Conservation (phyloP, 2,113 vertebrate genomes). For the Peromyscus maniculatus region DNA sequence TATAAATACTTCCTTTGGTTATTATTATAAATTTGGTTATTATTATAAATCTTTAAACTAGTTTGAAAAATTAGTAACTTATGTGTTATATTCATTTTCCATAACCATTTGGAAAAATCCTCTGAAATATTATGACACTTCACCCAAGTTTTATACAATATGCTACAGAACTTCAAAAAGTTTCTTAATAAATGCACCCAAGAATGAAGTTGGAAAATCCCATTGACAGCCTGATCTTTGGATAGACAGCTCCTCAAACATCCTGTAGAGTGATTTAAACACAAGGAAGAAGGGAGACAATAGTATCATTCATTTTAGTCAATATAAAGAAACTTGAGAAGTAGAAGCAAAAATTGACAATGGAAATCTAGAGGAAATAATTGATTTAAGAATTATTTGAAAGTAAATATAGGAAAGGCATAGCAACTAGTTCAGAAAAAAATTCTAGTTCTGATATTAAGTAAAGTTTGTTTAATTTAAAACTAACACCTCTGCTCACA, state of each 20-base stretch:
- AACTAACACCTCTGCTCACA: not conserved
- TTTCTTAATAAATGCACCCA: not conserved
- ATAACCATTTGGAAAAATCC: not conserved
- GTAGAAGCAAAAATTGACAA: not conserved
- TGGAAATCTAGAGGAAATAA: not conserved
- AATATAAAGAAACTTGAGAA: not conserved
- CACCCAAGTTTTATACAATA: not conserved
- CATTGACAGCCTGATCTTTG: not conserved
- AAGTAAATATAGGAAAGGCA: not conserved
- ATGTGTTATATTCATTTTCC: not conserved
- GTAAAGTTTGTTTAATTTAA: not conserved
- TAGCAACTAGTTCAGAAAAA: not conserved
- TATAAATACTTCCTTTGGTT: not conserved
- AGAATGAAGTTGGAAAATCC: not conserved
- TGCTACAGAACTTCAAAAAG: not conserved
- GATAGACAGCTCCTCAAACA: not conserved
- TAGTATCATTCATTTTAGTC: not conserved
- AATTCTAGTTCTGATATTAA: not conserved
- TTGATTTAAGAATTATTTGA: not conserved
- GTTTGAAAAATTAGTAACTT: not conserved
- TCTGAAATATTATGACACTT: not conserved
- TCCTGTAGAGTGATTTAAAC: not conserved
- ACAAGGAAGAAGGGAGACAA: not conserved
- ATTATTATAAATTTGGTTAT: not conserved
- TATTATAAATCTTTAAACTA: not conserved